Percentiles rank a stretch among this genome's conserved stretches.
These are phyloP conservation scores for Moxostoma hubbsi DNA, from an alignment of 2,797 vertebrate species.

Conservation along the genomic window DNA sequence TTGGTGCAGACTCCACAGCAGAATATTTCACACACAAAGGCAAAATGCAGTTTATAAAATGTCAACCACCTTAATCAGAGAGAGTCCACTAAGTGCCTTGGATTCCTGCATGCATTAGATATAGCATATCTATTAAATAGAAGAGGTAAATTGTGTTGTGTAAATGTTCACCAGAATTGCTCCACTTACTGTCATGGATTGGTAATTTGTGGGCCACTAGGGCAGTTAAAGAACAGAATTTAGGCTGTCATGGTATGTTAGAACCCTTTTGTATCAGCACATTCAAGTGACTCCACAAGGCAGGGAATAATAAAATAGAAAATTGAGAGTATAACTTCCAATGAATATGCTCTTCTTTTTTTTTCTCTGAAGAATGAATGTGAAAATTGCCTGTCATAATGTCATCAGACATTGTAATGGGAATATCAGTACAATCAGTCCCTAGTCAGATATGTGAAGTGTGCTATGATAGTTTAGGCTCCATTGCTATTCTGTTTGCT, in stretches of 20 bases:
- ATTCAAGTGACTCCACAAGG: slow-evolving; percentile 43
- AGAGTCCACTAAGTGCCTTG: not conserved
- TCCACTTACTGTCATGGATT: slow-evolving; percentile 67
- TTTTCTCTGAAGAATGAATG: slow-evolving; percentile 71
- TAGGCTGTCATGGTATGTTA: slow-evolving; percentile 73
- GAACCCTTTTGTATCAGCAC: slow-evolving; percentile 72
- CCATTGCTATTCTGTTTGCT: slow-evolving; percentile 74
- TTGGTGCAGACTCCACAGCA: too few relatives aligned
- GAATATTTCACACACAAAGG: too few relatives aligned
- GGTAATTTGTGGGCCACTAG: slow-evolving; percentile 62
- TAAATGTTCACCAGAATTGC: slow-evolving; percentile 65
- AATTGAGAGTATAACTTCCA: slow-evolving; percentile 71
- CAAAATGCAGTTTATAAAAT: too few relatives aligned
- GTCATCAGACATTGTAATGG: slow-evolving; percentile 75
- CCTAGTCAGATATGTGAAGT: slow-evolving; percentile 75
- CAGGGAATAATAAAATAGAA: slow-evolving; percentile 36
- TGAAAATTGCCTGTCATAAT: slow-evolving; percentile 79
- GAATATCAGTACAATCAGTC: slow-evolving; percentile 79
- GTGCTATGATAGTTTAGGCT: slow-evolving; percentile 61
- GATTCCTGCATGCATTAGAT: not conserved
- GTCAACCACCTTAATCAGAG: not conserved
- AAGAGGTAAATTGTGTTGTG: slow-evolving; percentile 61
- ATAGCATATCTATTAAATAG: slow-evolving; percentile 53
- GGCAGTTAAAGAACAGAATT: slow-evolving; percentile 61
- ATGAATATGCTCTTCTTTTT: slow-evolving; percentile 71